Evolutionary conservation across 1,140 invertebrate species (phyloP), one percentile per base, ranked within the genome.

Genomic region (Atta colombica): DNA sequence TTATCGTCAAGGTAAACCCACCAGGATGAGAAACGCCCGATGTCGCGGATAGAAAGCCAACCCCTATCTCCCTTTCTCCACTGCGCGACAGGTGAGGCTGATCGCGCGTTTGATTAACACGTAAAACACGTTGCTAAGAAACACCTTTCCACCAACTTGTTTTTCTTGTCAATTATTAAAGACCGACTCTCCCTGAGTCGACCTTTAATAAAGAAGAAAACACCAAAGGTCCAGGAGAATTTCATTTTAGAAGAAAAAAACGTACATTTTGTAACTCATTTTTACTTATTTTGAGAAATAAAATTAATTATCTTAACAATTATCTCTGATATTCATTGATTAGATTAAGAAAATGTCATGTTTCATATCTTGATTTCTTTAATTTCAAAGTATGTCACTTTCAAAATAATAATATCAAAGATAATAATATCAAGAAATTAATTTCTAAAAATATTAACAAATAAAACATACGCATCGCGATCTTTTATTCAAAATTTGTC

Each of bases 1-100:
- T 90, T 89, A 90, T 90, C 89, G 88, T 45, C 88, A 78, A 61
- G 80, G 68, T 89, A 90, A 90, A 89, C 89, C 87, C 71, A 75
- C 80, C 77, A 71, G 77, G 35, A 87, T 87, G 77, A 77, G 66
- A 78, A 78, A 88, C 87, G 87, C 68, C 85, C 45, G 85, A 65
- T 88, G 87, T 89, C 80, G 69, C 69, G 35, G 80, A 89, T 87
- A 88, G 78, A 74, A 78, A 84, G 78, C 18, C 66, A 66, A 53
- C 75, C 84, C 31, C 53, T 16, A 14, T 21, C 18, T 12, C 1
- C 45, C 58, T 35, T 12, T 18, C 28, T 16, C n/a, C 68, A 86
- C 53, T 66, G 72, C 66, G 53, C 77, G 61, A 80, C 77, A 80
- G 75, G 84, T 85, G 63, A 85, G 16, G 55, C 51, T 66, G 69